Evolutionary conservation across 2,797 vertebrate species (phyloP).

Genomic region (Anomalospiza imberbis): DNA sequence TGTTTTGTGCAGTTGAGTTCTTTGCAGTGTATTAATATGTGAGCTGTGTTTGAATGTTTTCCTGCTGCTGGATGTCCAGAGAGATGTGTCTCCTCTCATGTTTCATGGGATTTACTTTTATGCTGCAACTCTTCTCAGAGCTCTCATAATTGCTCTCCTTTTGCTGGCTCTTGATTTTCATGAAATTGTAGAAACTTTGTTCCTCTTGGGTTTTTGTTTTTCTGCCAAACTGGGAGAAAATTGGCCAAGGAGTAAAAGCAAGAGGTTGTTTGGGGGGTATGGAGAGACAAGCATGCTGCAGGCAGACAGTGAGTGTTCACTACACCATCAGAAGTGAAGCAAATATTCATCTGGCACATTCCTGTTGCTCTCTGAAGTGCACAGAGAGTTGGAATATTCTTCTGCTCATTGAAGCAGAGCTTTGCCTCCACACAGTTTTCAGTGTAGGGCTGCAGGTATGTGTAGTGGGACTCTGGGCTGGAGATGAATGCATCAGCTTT

Average conservation of each 20-base stretch:
- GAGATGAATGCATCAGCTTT: neutral
- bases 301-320: neutral
- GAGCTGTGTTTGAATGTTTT: neutral
- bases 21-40: neutral
- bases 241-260: neutral
- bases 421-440: neutral
- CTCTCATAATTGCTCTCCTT: neutral
- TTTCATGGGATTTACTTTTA: neutral
- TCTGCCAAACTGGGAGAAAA: neutral
- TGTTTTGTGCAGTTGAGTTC: neutral
- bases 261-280: neutral
- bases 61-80: neutral
- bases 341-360: neutral
- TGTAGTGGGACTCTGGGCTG: neutral
- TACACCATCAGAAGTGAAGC: neutral
- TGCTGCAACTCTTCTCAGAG: neutral
- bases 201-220: neutral
- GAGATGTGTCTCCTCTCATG: neutral
- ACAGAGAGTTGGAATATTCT: neutral
- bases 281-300: neutral
- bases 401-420: neutral
- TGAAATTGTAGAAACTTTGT: constrained; percentile 7
- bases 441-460: neutral
- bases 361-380: neutral
- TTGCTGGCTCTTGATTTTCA: neutral